Evolutionary conservation across 1,140 invertebrate species (phyloP), one percentile per base, ranked within the genome.

Genomic region (Danaus plexippus): DNA sequence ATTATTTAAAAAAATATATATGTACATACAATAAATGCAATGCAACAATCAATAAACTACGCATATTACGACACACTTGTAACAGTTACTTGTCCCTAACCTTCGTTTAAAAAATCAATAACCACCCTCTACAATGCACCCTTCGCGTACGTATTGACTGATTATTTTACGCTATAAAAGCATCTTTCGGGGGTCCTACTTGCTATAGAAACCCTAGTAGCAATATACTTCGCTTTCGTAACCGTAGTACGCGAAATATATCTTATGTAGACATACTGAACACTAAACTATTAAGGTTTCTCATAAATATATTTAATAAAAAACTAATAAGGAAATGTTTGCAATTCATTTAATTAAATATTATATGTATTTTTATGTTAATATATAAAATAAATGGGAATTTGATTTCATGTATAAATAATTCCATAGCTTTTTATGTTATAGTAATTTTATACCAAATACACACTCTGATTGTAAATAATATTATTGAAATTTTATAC

Each of bases 101-200:
- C 61, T 71, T 64, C 57, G 56, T 58, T 53, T 32, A 57, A 52
- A 54, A 67, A 71, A 74, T 71, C 69, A 60, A 74, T 71, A 71
- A 13, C 58, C 59, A 64, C 69, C 67, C 69, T 63, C 57, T 56
- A 59, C 47, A 61, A 59, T 41, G 54, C 59, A 64, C 61, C 62
- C 60, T 63, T 57, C 44, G 15, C 55, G 45, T 53, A 57, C 57
- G 54, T 42, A 51, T 62, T 54, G 55, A 57, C 43, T 47, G 51
- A 64, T 58, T 66, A 60, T 52, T 57, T 50, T 59, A 67, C 54
- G 55, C 46, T 46, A 57, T 63, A 51, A 43, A 57, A 11, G 46
- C 60, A 49, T 60, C 55, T 59, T 57, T 63, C 55, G 58, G 61
- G 59, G 63, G 63, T 59, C 62, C 59, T 61, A 52, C n/a, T 43